Base-by-base conservation (phyloP, 2,888 invertebrate genomes). In the Diogma glabrata region DNA sequence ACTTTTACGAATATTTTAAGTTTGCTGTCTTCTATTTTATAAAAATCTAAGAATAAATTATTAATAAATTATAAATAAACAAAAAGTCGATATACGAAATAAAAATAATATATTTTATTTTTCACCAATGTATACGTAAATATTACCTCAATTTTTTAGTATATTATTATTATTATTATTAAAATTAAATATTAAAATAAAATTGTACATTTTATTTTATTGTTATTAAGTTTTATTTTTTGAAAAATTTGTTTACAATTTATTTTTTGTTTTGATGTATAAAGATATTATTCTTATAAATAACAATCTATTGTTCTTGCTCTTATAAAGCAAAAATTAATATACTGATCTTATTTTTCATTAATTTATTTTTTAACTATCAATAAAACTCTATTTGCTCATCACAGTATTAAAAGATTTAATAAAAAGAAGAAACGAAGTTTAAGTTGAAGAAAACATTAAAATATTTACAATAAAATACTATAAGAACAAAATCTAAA, bases 111-210 rank as follows among this genome's bases (percentile, higher is more conserved):
- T 40, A 40, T 20, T 12, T 23, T 36, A 53, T 48, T 52, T 51
- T 56, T 53, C 49, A 56, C 56, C 56, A 55, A 56, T 57, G 57
- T 57, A 57, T 57, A 57, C 57, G 57, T 57, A 57, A 57, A 54
- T 50, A 52, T 56, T 57, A 57, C 57, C 57, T 57, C 57, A 57
- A 55, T 53, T 54, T 54, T 54, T 51, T 55, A 51, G 51, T 51
- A 48, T 38, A 43, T 52, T 52, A 51, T 50, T 43, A 33, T 45
- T 28, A 20, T 46, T 12, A 20, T 45, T 19, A 28, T 12, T 36
- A 16, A 22, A 22, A 45, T 45, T 46, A 24, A 22, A 19, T 43
- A 43, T 7, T 22, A 12, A 19, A 20, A 5, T 43, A 7, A 22
- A 20, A 22, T 3, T 19, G 20, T 43, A 4, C 10, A 40, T 40